Conservation (phyloP, 1,140 invertebrate species). For the Ericerus pela region DNA sequence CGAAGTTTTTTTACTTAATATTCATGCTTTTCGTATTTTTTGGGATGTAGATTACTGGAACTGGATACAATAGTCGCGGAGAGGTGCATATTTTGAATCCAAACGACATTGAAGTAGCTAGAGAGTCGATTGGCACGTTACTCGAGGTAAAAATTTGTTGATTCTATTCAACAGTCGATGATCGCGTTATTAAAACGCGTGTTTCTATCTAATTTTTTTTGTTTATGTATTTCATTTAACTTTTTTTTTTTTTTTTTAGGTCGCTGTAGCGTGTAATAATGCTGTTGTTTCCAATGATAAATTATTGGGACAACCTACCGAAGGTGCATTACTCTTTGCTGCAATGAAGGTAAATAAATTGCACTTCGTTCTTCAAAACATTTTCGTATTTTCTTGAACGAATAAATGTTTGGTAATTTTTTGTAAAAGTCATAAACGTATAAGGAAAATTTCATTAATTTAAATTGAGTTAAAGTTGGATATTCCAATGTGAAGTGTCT, state of each 20-base stretch:
- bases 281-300: conserved; percentile 72
- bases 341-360: conserved; percentile 59
- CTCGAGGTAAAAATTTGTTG: conserved; percentile 22
- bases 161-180: background rate
- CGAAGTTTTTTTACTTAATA: background rate
- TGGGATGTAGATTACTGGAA: conserved; percentile 50
- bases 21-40: no score
- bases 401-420: background rate
- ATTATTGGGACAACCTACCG: conserved; percentile 91
- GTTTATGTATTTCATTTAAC: no score
- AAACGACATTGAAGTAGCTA: conserved; percentile 55
- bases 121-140: conserved; percentile 43
- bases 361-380: background rate
- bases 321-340: conserved; percentile 83
- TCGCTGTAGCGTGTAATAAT: conserved; percentile 92
- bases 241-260: conserved; percentile 36
- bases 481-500: no score
- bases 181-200: no score
- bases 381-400: background rate
- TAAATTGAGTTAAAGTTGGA: no score
- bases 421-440: no score
- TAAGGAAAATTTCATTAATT: no score
- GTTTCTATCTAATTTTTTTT: no score
- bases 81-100: conserved; percentile 65
- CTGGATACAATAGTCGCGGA: conserved; percentile 77